phyloP scores from a whole-genome alignment of 1,140 invertebrate genomes.

The Drosophila sechellia region DNA sequence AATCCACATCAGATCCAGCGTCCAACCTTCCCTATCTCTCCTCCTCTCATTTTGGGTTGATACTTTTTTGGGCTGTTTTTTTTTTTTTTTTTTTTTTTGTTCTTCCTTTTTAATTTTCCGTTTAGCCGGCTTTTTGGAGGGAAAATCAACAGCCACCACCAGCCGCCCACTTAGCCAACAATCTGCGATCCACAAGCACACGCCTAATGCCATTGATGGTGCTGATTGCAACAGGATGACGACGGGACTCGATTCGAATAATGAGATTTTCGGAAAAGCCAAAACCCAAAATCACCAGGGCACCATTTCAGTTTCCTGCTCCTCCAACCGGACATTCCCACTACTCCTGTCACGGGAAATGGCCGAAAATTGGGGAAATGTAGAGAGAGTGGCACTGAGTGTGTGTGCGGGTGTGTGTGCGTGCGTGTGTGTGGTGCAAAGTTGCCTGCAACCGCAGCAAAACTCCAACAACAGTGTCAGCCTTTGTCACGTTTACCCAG shows the following conservation, averaged over 20 bases:
- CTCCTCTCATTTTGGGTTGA: constrained; percentile 20
- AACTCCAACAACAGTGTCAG: constrained; percentile 41
- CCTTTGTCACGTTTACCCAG: constrained; percentile 40
- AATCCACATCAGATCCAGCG: neutral
- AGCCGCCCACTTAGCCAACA: neutral
- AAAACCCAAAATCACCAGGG: constrained; percentile 38
- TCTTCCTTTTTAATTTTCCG: constrained; percentile 37
- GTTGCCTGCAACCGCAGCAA: constrained; percentile 44
- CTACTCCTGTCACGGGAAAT: constrained; percentile 3
- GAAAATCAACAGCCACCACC: neutral
- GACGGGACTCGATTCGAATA: constrained; percentile 48
- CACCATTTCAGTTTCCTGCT: constrained; percentile 13
- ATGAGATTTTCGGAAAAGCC: constrained; percentile 43
- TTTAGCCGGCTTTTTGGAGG: constrained; percentile 28
- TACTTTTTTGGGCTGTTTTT: no score
- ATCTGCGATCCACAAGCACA: constrained; percentile 45
- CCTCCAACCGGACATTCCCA: neutral
- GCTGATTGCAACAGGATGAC: constrained; percentile 41
- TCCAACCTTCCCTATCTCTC: neutral
- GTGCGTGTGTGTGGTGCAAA: constrained; percentile 15
- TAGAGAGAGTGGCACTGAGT: neutral
- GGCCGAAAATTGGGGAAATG: constrained; percentile 12
- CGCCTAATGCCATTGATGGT: constrained; percentile 44
- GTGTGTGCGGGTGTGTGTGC: no score
- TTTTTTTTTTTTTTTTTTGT: no score